Base-by-base conservation (phyloP, 1,140 invertebrate genomes). In the Solenopsis invicta region DNA sequence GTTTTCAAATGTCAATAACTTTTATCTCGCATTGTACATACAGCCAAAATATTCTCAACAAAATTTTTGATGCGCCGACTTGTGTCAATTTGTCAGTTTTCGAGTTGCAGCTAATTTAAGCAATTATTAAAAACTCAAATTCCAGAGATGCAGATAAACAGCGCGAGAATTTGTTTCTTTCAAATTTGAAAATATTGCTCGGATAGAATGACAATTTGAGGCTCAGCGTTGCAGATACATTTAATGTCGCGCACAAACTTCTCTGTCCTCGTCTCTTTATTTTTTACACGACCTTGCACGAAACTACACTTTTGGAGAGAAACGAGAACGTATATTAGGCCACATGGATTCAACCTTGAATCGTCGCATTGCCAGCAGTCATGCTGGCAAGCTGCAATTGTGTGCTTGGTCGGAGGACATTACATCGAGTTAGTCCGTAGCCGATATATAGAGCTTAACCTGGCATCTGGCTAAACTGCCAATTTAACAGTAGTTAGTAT, bases 401-500 rank as follows among this genome's bases (percentile, higher is more conserved):
- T 85, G 69, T 84, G 48, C 48, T 75, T 29, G 82, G 59, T 48
- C 82, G 59, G 59, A 29, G 45, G 72, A 76, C 71, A 85, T 85
- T 85, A 85, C 71, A 29, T 64, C 82, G 82, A 85, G 82, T 85
- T 85, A 77, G 71, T 75, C 71, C 56, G 81, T 52, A 74, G 61
- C 24, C 82, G 82, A 64, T 64, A 62, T 59, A 84, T 75, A 64
- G 59, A 74, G 69, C 34, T 85, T 52, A 77, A 64, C 72, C 13
- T 48, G 59, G 59, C 72, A 45, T 77, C 72, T 76, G 41, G 61
- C 71, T 85, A 74, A 76, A 74, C 82, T 62, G 29, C 69, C 82
- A 76, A 85, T 85, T 75, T 85, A 85, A 85, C 82, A 77, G 69
- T 76, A 76, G 80, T 82, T 82, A 85, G 69, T 62, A 64, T 85